phyloP scores from a whole-genome alignment of 2,888 invertebrate genomes.

The Ischnura elegans region DNA sequence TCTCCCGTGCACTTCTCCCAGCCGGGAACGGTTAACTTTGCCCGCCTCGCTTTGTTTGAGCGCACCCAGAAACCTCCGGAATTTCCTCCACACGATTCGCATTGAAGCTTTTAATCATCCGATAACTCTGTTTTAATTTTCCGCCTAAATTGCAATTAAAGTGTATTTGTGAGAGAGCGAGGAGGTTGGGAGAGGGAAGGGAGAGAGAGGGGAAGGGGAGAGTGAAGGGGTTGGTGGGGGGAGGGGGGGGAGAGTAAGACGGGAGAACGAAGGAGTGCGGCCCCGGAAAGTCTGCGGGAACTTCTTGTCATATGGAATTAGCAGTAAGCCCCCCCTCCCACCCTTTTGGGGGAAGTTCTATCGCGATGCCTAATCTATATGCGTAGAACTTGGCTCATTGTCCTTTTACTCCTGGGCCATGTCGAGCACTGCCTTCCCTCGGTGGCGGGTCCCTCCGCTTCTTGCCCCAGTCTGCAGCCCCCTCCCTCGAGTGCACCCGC shows the following conservation, averaged over 20 bases:
- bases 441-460: not conserved
- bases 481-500: not conserved
- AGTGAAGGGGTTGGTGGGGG: too few relatives aligned
- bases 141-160: conserved; percentile 33
- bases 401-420: conserved; percentile 43
- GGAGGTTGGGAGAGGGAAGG: too few relatives aligned
- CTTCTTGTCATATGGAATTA: conserved; percentile 55
- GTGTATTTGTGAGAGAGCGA: not conserved
- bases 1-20: not conserved
- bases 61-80: not conserved
- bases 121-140: conserved; percentile 25
- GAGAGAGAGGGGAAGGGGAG: too few relatives aligned
- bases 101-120: conserved; percentile 41
- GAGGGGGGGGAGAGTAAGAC: too few relatives aligned
- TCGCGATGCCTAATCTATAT: conserved; percentile 54
- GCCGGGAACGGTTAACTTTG: not conserved
- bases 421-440: conserved; percentile 28
- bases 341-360: conserved; percentile 32
- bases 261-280: not conserved
- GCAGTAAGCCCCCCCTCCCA: not conserved
- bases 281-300: conserved; percentile 5
- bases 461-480: not conserved
- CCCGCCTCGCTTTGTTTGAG: not conserved
- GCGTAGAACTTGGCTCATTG: conserved; percentile 63
- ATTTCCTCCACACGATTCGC: not conserved